Conservation (phyloP, 2,888 invertebrate species). For the Tolmerus cingulatus region DNA sequence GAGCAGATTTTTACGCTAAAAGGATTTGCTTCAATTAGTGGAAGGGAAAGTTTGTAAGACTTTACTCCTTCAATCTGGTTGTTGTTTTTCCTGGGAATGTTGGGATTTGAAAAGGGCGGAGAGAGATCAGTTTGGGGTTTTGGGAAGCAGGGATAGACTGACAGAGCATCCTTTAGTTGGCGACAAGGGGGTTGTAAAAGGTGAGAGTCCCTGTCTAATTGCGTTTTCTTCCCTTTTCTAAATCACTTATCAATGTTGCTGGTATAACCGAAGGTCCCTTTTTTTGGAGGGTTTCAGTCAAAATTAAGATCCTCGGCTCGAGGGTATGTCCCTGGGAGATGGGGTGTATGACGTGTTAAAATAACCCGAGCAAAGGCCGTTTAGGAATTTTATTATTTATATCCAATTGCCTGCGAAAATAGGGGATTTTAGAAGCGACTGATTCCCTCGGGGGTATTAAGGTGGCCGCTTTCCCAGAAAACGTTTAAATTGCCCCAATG, state of each 20-base stretch:
- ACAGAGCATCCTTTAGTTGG: background rate
- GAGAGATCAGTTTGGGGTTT: background rate
- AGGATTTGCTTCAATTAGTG: background rate
- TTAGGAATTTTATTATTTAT: background rate
- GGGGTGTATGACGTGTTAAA: background rate
- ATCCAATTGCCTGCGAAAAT: background rate
- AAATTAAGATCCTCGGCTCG: background rate
- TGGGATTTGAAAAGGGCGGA: background rate
- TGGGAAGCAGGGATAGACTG: background rate
- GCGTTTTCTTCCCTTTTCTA: background rate
- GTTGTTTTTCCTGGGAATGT: background rate
- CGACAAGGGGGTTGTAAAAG: background rate
- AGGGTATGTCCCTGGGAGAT: background rate
- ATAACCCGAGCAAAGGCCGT: background rate
- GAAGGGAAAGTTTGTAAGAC: background rate
- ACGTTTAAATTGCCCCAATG: background rate
- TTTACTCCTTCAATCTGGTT: background rate
- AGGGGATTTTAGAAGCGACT: background rate
- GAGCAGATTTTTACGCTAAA: background rate
- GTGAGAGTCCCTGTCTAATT: background rate
- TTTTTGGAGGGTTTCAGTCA: background rate
- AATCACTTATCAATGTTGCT: background rate
- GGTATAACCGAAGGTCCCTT: background rate
- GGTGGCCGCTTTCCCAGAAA: background rate
- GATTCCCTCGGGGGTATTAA: background rate